Conservation (phyloP, 2,113 vertebrate genomes). For the Columbina picui region DNA sequence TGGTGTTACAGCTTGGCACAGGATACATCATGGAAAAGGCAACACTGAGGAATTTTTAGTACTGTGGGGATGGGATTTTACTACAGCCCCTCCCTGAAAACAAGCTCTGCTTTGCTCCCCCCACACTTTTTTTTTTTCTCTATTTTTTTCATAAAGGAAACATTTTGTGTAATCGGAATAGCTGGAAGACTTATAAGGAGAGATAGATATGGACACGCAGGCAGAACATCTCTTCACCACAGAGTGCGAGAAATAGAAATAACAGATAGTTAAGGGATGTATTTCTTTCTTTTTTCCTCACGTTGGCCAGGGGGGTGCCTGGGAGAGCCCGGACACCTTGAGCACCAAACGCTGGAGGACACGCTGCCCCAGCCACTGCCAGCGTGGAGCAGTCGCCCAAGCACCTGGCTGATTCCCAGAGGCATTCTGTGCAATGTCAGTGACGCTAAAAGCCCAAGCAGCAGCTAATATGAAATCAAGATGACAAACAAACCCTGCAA, state of each 20-base stretch:
- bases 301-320: neutral
- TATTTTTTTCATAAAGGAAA: neutral
- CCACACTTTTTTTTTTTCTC: neutral
- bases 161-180: neutral
- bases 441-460: neutral
- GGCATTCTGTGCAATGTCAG: neutral
- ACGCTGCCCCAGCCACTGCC: neutral
- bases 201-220: neutral
- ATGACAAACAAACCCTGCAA: neutral
- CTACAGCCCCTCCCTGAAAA: neutral
- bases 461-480: neutral
- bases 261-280: neutral
- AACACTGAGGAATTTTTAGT: neutral
- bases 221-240: neutral
- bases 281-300: neutral
- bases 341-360: neutral
- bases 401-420: neutral
- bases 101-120: neutral
- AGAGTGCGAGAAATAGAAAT: neutral
- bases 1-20: neutral
- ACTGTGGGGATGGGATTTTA: neutral
- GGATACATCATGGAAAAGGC: neutral
- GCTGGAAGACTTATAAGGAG: neutral
- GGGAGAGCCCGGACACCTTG: neutral
- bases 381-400: neutral